phyloP scores from a whole-genome alignment of 2,888 invertebrate genomes.

The Drosophila acutilabella region DNA sequence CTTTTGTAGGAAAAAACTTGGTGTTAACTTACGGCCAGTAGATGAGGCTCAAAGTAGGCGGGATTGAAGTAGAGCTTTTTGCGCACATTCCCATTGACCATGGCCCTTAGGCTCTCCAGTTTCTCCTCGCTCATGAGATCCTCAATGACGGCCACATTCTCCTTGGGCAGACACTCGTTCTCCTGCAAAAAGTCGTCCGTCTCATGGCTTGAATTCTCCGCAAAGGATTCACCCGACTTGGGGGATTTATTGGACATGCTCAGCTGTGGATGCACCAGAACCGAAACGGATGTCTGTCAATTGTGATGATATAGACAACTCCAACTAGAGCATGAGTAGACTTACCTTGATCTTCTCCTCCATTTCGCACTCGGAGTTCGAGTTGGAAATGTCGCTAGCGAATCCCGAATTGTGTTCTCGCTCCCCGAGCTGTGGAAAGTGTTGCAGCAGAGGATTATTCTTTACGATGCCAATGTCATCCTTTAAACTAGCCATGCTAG shows the following conservation, averaged over 20 bases:
- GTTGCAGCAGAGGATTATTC: conserved; percentile 90
- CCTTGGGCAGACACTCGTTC: conserved; percentile 91
- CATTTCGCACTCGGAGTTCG: conserved; percentile 88
- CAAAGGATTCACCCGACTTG: conserved; percentile 52
- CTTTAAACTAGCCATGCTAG: conserved; percentile 82
- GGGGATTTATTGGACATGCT: conserved; percentile 65
- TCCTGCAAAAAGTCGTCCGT: conserved; percentile 83
- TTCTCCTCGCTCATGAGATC: conserved; percentile 89
- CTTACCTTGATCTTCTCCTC: conserved; percentile 75
- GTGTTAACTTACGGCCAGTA: conserved; percentile 89
- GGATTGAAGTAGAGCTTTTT: conserved; percentile 95
- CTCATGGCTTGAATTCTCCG: conserved; percentile 64
- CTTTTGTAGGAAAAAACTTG: no score
- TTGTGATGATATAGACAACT: conserved; percentile 44
- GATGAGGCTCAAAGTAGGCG: conserved; percentile 95
- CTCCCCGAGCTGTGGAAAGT: conserved; percentile 87
- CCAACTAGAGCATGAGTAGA: neutral
- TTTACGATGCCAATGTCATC: conserved; percentile 91
- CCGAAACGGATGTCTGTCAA: conserved; percentile 90
- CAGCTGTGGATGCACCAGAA: conserved; percentile 88
- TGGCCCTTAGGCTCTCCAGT: conserved; percentile 88
- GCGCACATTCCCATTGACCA: conserved; percentile 89
- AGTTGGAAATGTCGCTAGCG: conserved; percentile 87
- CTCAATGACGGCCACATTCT: conserved; percentile 94
- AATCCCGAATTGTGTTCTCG: conserved; percentile 86